Evolutionary conservation across 2,113 vertebrate genomes (phyloP), one percentile per base, ranked within the genome.

Genomic region (Gila orcuttii): DNA sequence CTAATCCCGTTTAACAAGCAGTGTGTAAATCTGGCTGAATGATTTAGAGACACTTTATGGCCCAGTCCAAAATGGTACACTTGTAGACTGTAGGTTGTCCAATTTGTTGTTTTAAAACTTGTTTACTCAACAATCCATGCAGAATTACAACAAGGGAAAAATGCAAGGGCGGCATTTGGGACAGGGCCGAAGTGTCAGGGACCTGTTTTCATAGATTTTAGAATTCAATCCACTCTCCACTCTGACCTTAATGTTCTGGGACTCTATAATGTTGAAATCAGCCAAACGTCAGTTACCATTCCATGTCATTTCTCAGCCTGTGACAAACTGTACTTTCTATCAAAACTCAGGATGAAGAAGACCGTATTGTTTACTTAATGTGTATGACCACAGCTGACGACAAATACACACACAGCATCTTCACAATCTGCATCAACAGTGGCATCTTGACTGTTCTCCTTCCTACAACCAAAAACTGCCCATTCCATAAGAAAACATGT

Each of bases 281-380:
- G 10, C 55, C 21, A 21, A 57, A 57, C 19, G 2, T 57, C 6
- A 57, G 52, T 57, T 59, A 64, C 12, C 39, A 33, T 17, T 28
- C 23, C 83, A 36, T 17, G 42, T 78, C 42, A 25, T 42, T 59
- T 80, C 19, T 60, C 36, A 59, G 57, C 4, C 23, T 57, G 75
- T 78, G 83, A 50, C 19, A 50, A 73, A 62, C 57, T 75, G 74
- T 79, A 42, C 81, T 88, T 84, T 87, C 68, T 88, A 87, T 85
- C 64, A 55, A 79, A 47, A 78, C 92, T 92, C 92, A 93, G 91
- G 92, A 93, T 86, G 62, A 86, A 83, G 87, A 90, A 83, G 87
- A 90, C 87, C 87, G 84, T 88, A 89, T 80, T 71, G 85, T 86
- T 82, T 74, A 64, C 85, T 88, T 87, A 92, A 91, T 90, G 66